Evolutionary conservation across 2,113 vertebrate species (phyloP).

Genomic region (Oophaga pumilio): DNA sequence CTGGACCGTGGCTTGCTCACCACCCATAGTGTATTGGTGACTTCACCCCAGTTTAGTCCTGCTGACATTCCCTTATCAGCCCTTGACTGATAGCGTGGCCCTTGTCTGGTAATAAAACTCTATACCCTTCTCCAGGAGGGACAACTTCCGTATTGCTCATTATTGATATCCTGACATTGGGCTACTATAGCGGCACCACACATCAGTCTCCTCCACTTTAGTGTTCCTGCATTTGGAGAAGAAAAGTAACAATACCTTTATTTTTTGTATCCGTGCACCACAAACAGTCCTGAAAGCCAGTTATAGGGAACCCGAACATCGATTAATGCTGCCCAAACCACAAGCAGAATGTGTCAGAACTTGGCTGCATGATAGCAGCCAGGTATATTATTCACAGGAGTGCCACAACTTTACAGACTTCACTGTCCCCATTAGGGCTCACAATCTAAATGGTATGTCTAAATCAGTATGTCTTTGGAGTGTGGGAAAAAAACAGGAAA

Average conservation of each 20-base stretch:
- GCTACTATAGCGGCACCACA: background rate
- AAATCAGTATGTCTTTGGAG: too few relatives aligned
- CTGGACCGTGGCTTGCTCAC: background rate
- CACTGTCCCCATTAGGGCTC: too few relatives aligned
- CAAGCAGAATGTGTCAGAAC: too few relatives aligned
- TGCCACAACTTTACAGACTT: too few relatives aligned
- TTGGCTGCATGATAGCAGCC: too few relatives aligned
- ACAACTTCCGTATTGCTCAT: conserved; percentile 15
- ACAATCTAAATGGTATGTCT: too few relatives aligned
- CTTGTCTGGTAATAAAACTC: conserved; percentile 18
- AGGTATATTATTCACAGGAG: too few relatives aligned
- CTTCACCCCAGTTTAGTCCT: conserved; percentile 6
- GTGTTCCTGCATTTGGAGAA: background rate
- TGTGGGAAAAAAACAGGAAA: too few relatives aligned
- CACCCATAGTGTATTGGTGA: background rate
- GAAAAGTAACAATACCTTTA: background rate
- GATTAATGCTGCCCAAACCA: too few relatives aligned
- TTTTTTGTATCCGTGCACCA: background rate
- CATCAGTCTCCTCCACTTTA: background rate
- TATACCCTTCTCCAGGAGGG: background rate
- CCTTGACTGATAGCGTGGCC: background rate
- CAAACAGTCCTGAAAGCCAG: too few relatives aligned
- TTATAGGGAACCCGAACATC: too few relatives aligned
- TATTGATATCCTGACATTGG: background rate
- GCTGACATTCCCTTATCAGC: conserved; percentile 49